Conservation (phyloP, 2,888 invertebrate species). For the Drosophila histrio region DNA sequence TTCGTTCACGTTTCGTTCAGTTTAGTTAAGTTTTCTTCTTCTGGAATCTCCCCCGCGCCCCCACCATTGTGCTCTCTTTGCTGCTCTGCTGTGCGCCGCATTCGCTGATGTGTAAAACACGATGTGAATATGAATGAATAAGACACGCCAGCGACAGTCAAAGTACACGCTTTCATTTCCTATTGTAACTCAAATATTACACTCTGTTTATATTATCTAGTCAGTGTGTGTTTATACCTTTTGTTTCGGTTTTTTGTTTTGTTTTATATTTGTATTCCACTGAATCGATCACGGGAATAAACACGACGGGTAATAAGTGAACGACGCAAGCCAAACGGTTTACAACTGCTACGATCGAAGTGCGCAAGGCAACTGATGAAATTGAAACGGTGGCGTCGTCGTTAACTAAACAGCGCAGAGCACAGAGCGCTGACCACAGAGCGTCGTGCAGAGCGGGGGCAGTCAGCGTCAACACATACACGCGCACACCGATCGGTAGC, state of each 20-base stretch:
- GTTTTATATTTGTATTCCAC: constrained; percentile 23
- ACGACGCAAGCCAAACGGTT: constrained; percentile 8
- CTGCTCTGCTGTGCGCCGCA: constrained; percentile 33
- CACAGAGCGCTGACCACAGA: not conserved
- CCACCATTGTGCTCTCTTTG: constrained; percentile 18
- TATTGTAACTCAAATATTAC: constrained; percentile 4
- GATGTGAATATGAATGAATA: constrained; percentile 73
- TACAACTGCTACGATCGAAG: constrained; percentile 72
- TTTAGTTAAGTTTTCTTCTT: constrained; percentile 32
- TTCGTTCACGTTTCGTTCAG: constrained; percentile 7
- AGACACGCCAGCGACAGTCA: constrained; percentile 69
- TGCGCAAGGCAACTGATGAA: constrained; percentile 61
- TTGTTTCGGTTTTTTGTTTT: constrained; percentile 25
- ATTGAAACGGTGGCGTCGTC: constrained; percentile 26
- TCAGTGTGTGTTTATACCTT: constrained; percentile 50
- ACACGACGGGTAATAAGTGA: constrained; percentile 22
- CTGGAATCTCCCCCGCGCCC: constrained; percentile 25
- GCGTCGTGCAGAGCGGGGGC: not conserved
- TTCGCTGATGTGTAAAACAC: constrained; percentile 61
- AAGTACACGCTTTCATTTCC: constrained; percentile 72
- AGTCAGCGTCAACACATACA: not conserved
- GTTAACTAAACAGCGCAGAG: constrained; percentile 36
- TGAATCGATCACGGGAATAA: constrained; percentile 41
- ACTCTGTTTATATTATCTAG: constrained; percentile 21
- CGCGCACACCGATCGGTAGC: constrained; percentile 1